Base-by-base conservation (phyloP, 2,888 invertebrate genomes). In the Hipparchia semele region DNA sequence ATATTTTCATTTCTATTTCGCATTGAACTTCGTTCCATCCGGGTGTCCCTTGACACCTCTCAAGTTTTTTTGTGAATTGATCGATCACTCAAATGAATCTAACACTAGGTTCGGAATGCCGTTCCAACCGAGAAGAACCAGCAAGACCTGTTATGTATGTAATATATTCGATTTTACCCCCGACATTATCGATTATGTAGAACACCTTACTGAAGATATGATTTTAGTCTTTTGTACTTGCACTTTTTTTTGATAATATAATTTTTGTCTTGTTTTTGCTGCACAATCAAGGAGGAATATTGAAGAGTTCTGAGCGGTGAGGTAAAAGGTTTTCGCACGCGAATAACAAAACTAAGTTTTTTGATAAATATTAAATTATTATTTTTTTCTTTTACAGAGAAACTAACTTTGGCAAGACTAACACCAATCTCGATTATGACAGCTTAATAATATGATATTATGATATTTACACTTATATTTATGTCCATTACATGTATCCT, bases 331-430 rank as follows among this genome's bases (percentile, higher is more conserved):
- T 56, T 56, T 56, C 12, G 6, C 10, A 39, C 45, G 45, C 5
- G 45, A 39, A 67, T 46, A 56, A 67, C 6, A 12, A 33, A 60
- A n/a, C 12, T 2, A 59, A 23, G 2, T 2, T 71, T 33, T 59
- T 7, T 51, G 6, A 58, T 8, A 13, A 39, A 70, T 59, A 46
- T 64, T 70, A n/a, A 68, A 10, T 51, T 23, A 23, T 66, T 66
- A 60, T 70, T 56, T 51, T 64, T 39, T 60, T 60, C 59, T 70
- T 69, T 74, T 70, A 56, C 78, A 78, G 78, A 60, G 77, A 77
- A 76, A 85, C 82, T 68, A 83, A 87, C 75, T 87, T 86, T 70
- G 85, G 82, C 23, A 82, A 80, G 64, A 82, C 82, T 51, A 58
- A 67, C 54, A 49, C 65, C 6, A 59, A 13, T 61, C 56, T 45